Evolutionary conservation across 2,113 vertebrate species (phyloP).

Genomic region (Calcarius ornatus): DNA sequence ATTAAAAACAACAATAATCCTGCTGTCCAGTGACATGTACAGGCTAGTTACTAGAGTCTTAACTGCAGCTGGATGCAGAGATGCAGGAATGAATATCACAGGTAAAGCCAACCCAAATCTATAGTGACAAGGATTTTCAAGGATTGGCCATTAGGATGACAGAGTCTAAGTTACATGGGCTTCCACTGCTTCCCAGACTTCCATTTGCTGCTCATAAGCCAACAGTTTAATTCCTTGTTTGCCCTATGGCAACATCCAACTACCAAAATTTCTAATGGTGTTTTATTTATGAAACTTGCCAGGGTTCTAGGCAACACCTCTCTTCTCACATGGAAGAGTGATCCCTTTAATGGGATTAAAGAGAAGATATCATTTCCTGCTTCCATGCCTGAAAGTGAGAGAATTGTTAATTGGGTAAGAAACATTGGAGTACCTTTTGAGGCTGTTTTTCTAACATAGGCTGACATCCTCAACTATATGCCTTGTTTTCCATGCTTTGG

Average conservation of each 20-base stretch:
- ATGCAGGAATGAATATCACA: not conserved
- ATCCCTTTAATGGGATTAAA: not conserved
- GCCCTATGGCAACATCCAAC: not conserved
- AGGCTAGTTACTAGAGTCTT: slow-evolving; percentile 6
- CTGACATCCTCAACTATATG: not conserved
- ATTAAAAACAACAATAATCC: slow-evolving; percentile 21
- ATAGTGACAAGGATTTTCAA: not conserved
- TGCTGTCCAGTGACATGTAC: slow-evolving; percentile 25
- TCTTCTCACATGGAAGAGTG: not conserved
- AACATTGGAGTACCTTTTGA: not conserved
- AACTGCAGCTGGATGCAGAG: not conserved
- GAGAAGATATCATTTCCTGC: not conserved
- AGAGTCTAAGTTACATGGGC: not conserved
- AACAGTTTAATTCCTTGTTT: not conserved
- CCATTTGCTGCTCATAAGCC: not conserved
- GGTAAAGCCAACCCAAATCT: not conserved
- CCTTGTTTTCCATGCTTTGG: not conserved
- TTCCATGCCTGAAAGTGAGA: not conserved
- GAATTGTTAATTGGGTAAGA: not conserved
- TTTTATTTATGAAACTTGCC: not conserved
- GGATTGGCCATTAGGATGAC: not conserved
- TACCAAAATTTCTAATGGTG: not conserved
- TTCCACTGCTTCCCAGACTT: not conserved
- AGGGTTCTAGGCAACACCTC: not conserved
- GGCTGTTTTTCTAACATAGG: not conserved